phyloP scores from a whole-genome alignment of 2,888 invertebrate species.

The Crioceris asparagi region DNA sequence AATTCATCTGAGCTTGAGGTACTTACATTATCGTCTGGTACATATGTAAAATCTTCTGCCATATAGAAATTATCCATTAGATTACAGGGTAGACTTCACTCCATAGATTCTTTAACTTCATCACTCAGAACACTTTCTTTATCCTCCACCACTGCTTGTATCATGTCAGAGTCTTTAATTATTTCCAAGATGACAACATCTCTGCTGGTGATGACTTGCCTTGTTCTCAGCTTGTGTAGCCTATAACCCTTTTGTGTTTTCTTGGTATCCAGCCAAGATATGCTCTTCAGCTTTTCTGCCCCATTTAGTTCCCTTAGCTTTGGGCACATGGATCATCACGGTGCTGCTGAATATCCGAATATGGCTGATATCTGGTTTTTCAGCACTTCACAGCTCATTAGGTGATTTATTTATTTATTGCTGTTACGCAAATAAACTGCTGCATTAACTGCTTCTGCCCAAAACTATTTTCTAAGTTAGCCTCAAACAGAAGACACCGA shows the following conservation, averaged over 20 bases:
- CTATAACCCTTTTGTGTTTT: constrained; percentile 21
- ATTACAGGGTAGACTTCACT: no score
- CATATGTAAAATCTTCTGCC: no score
- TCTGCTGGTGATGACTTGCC: constrained; percentile 7
- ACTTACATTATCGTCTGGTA: no score
- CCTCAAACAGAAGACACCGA: constrained; percentile 14
- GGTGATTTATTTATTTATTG: not conserved
- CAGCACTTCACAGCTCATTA: not conserved
- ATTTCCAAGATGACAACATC: constrained; percentile 14
- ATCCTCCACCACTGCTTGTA: no score
- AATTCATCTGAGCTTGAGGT: no score
- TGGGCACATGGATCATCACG: constrained; percentile 18
- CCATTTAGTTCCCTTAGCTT: constrained; percentile 17
- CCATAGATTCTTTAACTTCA: no score
- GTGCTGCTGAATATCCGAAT: constrained; percentile 15
- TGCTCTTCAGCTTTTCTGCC: constrained; percentile 17
- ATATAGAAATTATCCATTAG: no score
- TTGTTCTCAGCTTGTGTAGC: constrained; percentile 11
- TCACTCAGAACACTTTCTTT: no score
- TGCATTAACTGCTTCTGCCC: not conserved
- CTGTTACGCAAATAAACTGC: not conserved
- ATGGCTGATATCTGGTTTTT: constrained; percentile 19
- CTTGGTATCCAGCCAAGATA: constrained; percentile 21
- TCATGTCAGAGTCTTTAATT: no score
- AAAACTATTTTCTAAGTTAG: constrained; percentile 6